phyloP scores from a whole-genome alignment of 23 tunicate genomes.

The Phallusia fumigata region DNA sequence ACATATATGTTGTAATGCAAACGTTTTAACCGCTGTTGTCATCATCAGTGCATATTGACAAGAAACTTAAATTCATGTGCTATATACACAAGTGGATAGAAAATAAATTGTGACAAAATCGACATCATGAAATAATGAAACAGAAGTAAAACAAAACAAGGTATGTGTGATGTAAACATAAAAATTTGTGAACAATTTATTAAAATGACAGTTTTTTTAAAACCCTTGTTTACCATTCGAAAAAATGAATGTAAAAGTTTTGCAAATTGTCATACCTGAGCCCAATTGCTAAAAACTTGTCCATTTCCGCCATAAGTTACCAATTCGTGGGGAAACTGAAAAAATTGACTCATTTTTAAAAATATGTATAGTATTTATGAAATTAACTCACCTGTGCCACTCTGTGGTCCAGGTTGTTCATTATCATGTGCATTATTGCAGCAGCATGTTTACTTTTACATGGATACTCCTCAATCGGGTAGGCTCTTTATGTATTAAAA shows the following conservation, averaged over 20 bases:
- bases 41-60: no score
- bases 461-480: conserved; percentile 72
- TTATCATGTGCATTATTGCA: conserved; percentile 88
- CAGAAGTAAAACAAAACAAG: no score
- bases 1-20: no score
- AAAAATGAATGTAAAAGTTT: neutral
- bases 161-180: no score
- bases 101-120: no score
- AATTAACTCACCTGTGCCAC: conserved; percentile 69
- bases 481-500: conserved; percentile 42
- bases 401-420: conserved; percentile 82
- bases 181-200: no score
- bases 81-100: no score
- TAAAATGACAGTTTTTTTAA: no score
- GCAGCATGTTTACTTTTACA: conserved; percentile 82
- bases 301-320: conserved; percentile 99
- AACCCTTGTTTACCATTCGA: no score
- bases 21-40: no score
- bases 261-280: conserved; percentile 46
- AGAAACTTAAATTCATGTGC: no score
- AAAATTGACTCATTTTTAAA: neutral
- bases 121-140: no score
- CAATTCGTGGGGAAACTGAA: conserved; percentile 75
- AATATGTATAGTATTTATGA: neutral
- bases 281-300: conserved; percentile 98